These are phyloP conservation scores for Ophonus ardosiacus DNA, from an alignment of 2,888 invertebrate genomes.

Conservation along the genomic window DNA sequence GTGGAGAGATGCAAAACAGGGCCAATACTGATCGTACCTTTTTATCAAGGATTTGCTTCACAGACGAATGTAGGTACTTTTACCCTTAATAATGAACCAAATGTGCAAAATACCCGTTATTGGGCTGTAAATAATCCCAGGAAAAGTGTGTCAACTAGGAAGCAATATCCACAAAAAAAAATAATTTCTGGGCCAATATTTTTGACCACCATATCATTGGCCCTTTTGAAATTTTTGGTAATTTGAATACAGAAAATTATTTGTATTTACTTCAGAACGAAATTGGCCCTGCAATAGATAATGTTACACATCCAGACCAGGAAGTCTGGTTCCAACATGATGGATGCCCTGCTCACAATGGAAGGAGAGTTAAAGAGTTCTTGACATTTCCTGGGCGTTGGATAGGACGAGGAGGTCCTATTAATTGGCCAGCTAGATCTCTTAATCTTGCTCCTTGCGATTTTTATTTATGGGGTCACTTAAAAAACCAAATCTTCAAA, in stretches of 20 bases:
- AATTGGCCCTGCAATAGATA: not conserved
- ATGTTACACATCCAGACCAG: not conserved
- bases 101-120: slow-evolving; percentile 4
- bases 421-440: too few species aligned
- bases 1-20: not conserved
- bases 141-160: slow-evolving; percentile 13
- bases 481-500: not conserved
- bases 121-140: not conserved
- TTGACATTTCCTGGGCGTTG: too few species aligned
- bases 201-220: not conserved
- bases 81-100: slow-evolving; percentile 27
- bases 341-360: too few species aligned
- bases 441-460: not conserved
- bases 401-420: not conserved
- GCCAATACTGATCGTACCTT: not conserved
- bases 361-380: too few species aligned
- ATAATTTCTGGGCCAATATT: slow-evolving; percentile 12
- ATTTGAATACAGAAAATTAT: slow-evolving; percentile 17
- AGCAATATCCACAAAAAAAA: slow-evolving; percentile 34
- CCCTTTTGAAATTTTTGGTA: not conserved
- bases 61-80: slow-evolving; percentile 6
- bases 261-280: not conserved
- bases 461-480: slow-evolving; percentile 23
- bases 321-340: slow-evolving; percentile 18
- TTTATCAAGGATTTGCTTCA: slow-evolving; percentile 1